Base-by-base conservation (phyloP, 2,113 vertebrate species). In the Numida meleagris region DNA sequence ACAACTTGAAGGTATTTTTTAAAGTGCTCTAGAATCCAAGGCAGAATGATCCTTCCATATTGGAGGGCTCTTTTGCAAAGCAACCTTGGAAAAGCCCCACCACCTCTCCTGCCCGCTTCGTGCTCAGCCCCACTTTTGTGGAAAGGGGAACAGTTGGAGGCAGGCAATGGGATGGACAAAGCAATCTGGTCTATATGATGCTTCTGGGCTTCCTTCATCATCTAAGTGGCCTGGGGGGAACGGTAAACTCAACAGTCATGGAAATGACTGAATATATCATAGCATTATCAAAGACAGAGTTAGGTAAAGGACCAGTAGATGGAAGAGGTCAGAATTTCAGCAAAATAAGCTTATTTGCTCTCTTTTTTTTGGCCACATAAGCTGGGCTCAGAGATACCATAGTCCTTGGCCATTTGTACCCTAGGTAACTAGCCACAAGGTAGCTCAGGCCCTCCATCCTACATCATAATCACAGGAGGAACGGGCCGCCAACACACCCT, bases 91-190 rank as follows among this genome's bases (percentile, higher is more conserved):
- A 65, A 86, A 48, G 57, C n/a, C n/a, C 18, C 77, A 7, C 14
- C 85, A 34, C n/a, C 19, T 76, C 3, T 73, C 55, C 42, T 80
- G 31, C 10, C 40, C 4, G 0, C 8, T 43, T 53, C 25, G 25
- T 53, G 6, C 18, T 73, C 48, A 57, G 17, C 13, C 31, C 25
- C 50, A 20, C 31, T 75, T 23, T 57, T 4, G 1, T 21, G 36
- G 45, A 5, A 1, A 51, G 36, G 20, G 43, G 14, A 89, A 42
- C 29, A 59, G 65, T n/a, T 4, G 5, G 8, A 61, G 59, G 25
- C 4, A 74, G 25, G 33, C 0, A 0, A 31, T 16, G n/a, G 21
- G 29, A 59, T 2, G 1, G 63, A 55, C 0, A 1, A 45, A 21
- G 17, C 18, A 75, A 36, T 20, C n/a, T 43, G 43, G 46, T 66